A percentile compares a stretch with the other conserved stretches of the same genome.
phyloP scores from a whole-genome alignment of 1,140 invertebrate species.

The Contarinia nasturtii region DNA sequence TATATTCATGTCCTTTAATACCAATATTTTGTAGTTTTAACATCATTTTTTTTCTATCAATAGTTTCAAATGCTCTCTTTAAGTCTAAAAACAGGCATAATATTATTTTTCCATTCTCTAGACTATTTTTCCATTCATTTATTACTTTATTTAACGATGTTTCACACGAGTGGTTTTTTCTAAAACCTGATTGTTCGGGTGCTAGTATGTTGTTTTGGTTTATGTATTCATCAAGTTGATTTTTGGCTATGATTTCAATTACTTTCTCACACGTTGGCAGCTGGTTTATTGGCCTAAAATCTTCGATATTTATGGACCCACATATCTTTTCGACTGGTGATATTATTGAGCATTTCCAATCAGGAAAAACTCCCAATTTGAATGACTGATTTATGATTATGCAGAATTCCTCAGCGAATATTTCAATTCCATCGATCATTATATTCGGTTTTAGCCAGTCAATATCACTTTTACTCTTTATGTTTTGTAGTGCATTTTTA shows the following conservation, averaged over 20 bases:
- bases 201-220: slow-evolving; percentile 9
- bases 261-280: slow-evolving; percentile 12
- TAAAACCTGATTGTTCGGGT: slow-evolving; percentile 11
- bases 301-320: slow-evolving; percentile 5
- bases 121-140: slow-evolving; percentile 4
- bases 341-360: slow-evolving; percentile 7
- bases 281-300: slow-evolving; percentile 11
- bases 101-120: slow-evolving; percentile 7
- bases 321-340: slow-evolving; percentile 10
- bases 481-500: too few species aligned
- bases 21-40: slow-evolving; percentile 9
- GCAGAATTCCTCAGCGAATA: background rate
- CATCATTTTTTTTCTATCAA: slow-evolving; percentile 10
- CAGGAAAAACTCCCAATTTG: slow-evolving; percentile 1
- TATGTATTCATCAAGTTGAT: slow-evolving; percentile 8
- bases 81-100: slow-evolving; percentile 12
- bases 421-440: background rate
- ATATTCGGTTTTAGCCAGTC: slow-evolving; percentile 3
- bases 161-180: slow-evolving; percentile 9
- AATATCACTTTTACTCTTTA: slow-evolving; percentile 2
- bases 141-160: slow-evolving; percentile 8
- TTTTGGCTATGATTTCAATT: slow-evolving; percentile 10
- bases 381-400: slow-evolving; percentile 3
- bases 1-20: slow-evolving; percentile 8
- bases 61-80: slow-evolving; percentile 15